Base-by-base conservation (phyloP, 2,113 vertebrate species). In the Papio anubis region DNA sequence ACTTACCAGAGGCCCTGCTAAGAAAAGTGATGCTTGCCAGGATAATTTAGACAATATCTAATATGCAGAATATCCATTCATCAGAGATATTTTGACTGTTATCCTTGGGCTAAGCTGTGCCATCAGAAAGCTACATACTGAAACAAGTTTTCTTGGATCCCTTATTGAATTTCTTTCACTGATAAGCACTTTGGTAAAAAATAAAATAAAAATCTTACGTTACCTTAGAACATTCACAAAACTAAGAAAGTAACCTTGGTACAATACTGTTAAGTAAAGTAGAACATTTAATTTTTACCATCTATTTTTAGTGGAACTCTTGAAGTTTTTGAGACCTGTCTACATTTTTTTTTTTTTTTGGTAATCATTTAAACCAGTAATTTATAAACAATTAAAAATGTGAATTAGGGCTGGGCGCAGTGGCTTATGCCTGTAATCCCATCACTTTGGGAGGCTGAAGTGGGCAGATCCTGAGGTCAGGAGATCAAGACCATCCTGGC, bases 221-320 rank as follows among this genome's bases (percentile, higher is more conserved):
- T 43, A 83, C 52, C 21, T 8, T 40, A 87, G 40, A 68, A 35
- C 38, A 50, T 85, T 72, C 64, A 23, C 23, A 97, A 32, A 97
- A 81, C n/a, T 91, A 87, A 93, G 38, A 86, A 45, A 75, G 84
- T 94, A 90, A 43, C 23, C 8, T 86, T 81, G 13, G 0, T 61
- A 57, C 2, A n/a, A 8, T 92, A 76, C 5, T 76, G 10, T 83
- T 96, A 59, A 79, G 17, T 87, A 73, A 94, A 32, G 2, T n/a
- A 93, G 27, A 90, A 83, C 20, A 52, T 88, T 90, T 90, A 21
- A 81, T 97, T 95, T 95, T 97, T 80, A 70, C 12, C 27, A 52
- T 59, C 5, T 80, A 20, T 45, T 92, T 95, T 94, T 94, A 88
- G 38, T 94, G 6, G n/a, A 75, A 75, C 3, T 16, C 14, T 90